Conservation (phyloP, 1,140 invertebrate species). For the Drosophila kikkawai region DNA sequence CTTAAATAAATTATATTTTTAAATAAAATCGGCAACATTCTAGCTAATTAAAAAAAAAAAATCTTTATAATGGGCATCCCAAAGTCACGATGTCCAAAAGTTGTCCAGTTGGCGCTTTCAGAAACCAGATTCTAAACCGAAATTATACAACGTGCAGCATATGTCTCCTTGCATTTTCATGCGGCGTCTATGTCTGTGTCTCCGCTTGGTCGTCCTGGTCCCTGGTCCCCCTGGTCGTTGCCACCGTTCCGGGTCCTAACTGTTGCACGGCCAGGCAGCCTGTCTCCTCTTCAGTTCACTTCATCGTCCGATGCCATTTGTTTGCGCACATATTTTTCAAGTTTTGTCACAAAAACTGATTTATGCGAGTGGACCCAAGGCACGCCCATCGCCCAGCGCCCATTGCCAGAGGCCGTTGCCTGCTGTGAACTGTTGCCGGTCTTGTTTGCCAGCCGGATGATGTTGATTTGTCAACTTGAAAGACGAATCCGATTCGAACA, state of each 20-base stretch:
- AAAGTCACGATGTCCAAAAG: not conserved
- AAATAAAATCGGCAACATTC: too few relatives aligned
- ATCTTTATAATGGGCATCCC: conserved; percentile 1
- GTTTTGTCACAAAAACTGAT: conserved; percentile 79
- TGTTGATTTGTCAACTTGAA: conserved; percentile 82
- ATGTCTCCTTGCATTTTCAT: conserved; percentile 69
- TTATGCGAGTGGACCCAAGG: conserved; percentile 62
- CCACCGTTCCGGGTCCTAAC: conserved; percentile 52
- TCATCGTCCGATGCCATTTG: conserved; percentile 62
- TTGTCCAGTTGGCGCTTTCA: conserved; percentile 7
- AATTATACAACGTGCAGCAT: conserved; percentile 65
- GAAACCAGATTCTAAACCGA: conserved; percentile 56
- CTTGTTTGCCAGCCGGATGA: conserved; percentile 73
- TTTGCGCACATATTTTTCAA: conserved; percentile 79
- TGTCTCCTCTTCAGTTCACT: conserved; percentile 32
- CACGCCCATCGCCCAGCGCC: conserved; percentile 43
- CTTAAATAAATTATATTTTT: too few relatives aligned
- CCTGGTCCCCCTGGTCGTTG: conserved; percentile 16
- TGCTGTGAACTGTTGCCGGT: conserved; percentile 12
- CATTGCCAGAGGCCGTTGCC: conserved; percentile 7
- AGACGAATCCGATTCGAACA: conserved; percentile 72
- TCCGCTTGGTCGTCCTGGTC: conserved; percentile 2
- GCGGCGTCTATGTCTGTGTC: conserved; percentile 22
- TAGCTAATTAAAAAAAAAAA: too few relatives aligned
- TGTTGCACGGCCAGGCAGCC: conserved; percentile 59